Conservation (phyloP, 1,140 invertebrate species). For the Plectrocnemia conspersa region DNA sequence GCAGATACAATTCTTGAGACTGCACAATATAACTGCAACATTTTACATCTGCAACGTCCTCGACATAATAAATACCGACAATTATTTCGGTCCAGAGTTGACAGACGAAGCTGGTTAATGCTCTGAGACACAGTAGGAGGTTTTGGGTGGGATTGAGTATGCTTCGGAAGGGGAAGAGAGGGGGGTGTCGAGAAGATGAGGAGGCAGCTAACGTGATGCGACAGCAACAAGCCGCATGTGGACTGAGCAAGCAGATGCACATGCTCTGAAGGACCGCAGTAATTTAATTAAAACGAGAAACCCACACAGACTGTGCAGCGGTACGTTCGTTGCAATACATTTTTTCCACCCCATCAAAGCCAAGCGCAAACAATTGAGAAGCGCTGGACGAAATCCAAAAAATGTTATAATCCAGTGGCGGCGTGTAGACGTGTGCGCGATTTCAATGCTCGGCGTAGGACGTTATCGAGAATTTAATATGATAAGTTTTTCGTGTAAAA, state of each 20-base stretch:
- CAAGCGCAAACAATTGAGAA: constrained; percentile 15
- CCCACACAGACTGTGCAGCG: constrained; percentile 18
- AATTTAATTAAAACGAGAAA: constrained; percentile 34
- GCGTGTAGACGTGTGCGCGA: no score
- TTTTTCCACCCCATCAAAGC: constrained; percentile 25
- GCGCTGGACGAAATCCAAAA: constrained; percentile 2
- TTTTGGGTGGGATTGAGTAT: no score
- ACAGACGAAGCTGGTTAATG: background rate
- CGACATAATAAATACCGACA: no score
- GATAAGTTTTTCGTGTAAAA: no score
- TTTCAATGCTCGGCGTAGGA: no score
- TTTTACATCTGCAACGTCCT: no score
- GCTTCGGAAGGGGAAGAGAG: background rate
- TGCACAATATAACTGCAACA: no score
- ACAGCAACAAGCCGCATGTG: constrained; percentile 24
- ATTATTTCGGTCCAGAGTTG: no score
- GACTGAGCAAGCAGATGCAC: constrained; percentile 6
- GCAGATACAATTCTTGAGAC: no score
- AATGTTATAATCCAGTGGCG: no score
- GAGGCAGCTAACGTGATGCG: constrained; percentile 22
- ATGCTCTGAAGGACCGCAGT: constrained; percentile 30
- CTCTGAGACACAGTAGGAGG: no score
- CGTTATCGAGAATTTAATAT: no score
- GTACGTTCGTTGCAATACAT: constrained; percentile 22
- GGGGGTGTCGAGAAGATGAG: background rate